phyloP scores from a whole-genome alignment of 2,888 invertebrate genomes.

The Chrysina gloriosa region DNA sequence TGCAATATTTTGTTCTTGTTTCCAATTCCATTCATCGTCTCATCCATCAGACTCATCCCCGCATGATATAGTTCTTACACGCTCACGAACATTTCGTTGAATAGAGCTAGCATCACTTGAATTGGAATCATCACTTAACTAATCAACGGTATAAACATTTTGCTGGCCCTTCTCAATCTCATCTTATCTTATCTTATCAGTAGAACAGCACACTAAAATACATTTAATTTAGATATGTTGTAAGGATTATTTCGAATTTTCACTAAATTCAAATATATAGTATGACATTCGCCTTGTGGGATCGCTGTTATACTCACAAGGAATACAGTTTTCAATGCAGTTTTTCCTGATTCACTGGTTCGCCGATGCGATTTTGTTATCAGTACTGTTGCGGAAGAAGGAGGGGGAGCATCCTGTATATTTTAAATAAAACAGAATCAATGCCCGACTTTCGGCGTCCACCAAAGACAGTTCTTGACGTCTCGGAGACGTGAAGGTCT shows the following conservation, averaged over 20 bases:
- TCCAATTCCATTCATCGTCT: not conserved
- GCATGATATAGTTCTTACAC: not conserved
- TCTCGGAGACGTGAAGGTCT: not conserved
- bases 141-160: not conserved
- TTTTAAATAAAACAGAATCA: not conserved
- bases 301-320: not conserved
- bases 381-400: not conserved
- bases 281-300: not conserved
- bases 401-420: not conserved
- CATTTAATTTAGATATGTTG: not conserved
- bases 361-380: not conserved
- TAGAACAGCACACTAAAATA: not conserved
- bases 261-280: not conserved
- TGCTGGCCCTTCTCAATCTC: not conserved
- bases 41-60: not conserved
- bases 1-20: too few species aligned
- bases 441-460: not conserved
- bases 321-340: not conserved
- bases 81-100: not conserved
- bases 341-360: not conserved
- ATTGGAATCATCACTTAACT: too few species aligned
- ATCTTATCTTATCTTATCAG: not conserved
- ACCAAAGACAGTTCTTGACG: not conserved
- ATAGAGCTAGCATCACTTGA: not conserved
- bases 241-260: not conserved